Conservation (phyloP, 2,888 invertebrate genomes). For the Cremastinae sp. region DNA sequence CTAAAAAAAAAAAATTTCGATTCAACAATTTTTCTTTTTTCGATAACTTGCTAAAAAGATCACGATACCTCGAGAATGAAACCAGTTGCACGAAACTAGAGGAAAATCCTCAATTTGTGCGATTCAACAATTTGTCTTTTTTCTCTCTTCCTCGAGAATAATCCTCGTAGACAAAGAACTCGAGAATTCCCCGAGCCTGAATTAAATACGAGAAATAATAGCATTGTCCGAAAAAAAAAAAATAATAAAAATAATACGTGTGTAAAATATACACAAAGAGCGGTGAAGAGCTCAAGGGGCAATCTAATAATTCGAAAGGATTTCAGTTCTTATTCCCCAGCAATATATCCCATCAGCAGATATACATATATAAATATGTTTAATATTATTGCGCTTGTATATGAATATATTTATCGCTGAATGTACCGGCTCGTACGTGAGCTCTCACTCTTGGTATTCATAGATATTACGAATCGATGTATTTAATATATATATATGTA, state of each 20-base stretch:
- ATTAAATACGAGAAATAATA: constrained; percentile 45
- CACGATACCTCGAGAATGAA: too few relatives aligned
- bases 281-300: constrained; percentile 40
- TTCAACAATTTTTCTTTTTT: constrained; percentile 20
- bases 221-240: constrained; percentile 14
- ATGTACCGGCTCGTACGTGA: constrained; percentile 31
- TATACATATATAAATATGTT: constrained; percentile 6
- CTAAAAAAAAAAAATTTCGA: background rate
- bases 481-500: constrained; percentile 18
- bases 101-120: constrained; percentile 5
- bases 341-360: constrained; percentile 15
- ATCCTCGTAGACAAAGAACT: constrained; percentile 5
- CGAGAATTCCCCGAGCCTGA: constrained; percentile 28
- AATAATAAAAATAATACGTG: constrained; percentile 19
- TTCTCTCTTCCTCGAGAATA: constrained; percentile 23
- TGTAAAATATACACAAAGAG: constrained; percentile 14
- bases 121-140: constrained; percentile 13
- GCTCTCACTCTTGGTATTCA: constrained; percentile 54
- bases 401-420: background rate
- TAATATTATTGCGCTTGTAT: constrained; percentile 8
- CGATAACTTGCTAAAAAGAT: too few relatives aligned
- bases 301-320: constrained; percentile 58
- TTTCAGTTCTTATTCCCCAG: constrained; percentile 52
- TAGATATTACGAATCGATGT: constrained; percentile 52
- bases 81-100: too few relatives aligned